Conservation (phyloP, 2,113 vertebrate genomes). For the Capra hircus region DNA sequence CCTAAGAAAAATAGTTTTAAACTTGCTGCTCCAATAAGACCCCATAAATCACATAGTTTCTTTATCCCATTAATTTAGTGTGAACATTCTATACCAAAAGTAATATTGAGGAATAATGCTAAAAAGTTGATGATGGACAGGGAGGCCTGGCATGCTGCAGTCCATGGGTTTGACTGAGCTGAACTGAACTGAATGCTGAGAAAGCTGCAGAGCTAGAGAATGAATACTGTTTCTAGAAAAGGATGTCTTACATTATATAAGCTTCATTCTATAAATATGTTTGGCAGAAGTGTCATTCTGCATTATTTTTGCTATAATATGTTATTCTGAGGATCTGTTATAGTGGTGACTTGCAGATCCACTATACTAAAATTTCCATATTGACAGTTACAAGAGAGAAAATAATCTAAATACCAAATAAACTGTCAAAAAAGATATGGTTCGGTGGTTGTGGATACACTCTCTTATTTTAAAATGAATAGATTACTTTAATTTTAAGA, state of each 20-base stretch:
- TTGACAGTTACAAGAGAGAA: constrained; percentile 35
- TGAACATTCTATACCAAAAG: constrained; percentile 30
- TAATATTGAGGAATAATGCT: constrained; percentile 23
- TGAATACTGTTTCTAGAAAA: neutral
- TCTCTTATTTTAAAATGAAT: constrained; percentile 47
- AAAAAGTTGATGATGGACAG: neutral
- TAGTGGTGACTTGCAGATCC: neutral
- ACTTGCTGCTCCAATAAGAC: neutral
- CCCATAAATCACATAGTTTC: neutral
- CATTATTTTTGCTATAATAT: constrained; percentile 56
- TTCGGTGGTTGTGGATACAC: neutral
- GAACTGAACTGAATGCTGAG: neutral
- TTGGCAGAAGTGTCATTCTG: constrained; percentile 47
- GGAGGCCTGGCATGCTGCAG: neutral
- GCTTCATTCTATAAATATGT: constrained; percentile 45
- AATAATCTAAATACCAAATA: constrained; percentile 37
- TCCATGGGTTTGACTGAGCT: neutral
- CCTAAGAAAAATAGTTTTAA: neutral
- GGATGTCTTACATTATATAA: constrained; percentile 43
- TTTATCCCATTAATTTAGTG: constrained; percentile 33
- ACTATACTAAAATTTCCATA: constrained; percentile 38
- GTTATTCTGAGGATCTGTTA: constrained; percentile 51
- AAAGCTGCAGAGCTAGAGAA: constrained; percentile 12
- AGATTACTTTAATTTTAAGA: constrained; percentile 49
- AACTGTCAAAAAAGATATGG: neutral